These are phyloP conservation scores for Synanthedon myopaeformis DNA, from an alignment of 2,888 invertebrate genomes.

Conservation along the genomic window DNA sequence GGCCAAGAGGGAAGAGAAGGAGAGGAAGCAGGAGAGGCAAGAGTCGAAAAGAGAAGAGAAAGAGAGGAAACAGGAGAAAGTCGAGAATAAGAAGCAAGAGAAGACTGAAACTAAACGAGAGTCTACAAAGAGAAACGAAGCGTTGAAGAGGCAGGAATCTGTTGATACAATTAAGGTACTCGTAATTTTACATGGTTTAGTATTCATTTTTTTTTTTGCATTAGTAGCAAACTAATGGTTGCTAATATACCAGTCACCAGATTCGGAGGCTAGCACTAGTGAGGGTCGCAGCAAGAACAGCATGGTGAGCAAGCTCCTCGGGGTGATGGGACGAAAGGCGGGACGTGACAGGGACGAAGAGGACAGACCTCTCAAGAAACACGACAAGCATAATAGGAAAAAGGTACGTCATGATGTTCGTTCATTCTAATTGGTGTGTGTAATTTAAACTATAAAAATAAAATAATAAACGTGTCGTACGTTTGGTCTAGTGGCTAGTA, in stretches of 20 bases:
- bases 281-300: conserved; percentile 38
- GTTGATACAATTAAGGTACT: conserved; percentile 53
- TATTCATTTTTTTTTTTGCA: too few relatives aligned
- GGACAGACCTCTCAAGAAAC: conserved; percentile 26
- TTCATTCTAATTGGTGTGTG: too few relatives aligned
- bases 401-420: too few relatives aligned
- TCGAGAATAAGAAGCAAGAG: conserved; percentile 12
- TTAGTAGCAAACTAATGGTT: too few relatives aligned
- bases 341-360: conserved; percentile 35
- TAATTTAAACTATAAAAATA: too few relatives aligned
- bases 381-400: conserved; percentile 45
- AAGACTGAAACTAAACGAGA: conserved; percentile 37
- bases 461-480: too few relatives aligned
- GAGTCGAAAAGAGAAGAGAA: conserved; percentile 25
- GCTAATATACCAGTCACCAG: conserved; percentile 30
- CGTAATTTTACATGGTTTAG: neutral
- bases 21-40: conserved; percentile 7
- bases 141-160: conserved; percentile 44
- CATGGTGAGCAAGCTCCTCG: conserved; percentile 61
- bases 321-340: conserved; percentile 54
- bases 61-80: conserved; percentile 15
- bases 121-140: conserved; percentile 42
- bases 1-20: conserved; percentile 22
- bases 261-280: conserved; percentile 19
- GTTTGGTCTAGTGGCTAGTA: too few relatives aligned